Percentiles rank a stretch among this genome's conserved stretches.
These are phyloP conservation scores for Napeogenes sylphis DNA, from an alignment of 2,888 invertebrate genomes.

Conservation along the genomic window DNA sequence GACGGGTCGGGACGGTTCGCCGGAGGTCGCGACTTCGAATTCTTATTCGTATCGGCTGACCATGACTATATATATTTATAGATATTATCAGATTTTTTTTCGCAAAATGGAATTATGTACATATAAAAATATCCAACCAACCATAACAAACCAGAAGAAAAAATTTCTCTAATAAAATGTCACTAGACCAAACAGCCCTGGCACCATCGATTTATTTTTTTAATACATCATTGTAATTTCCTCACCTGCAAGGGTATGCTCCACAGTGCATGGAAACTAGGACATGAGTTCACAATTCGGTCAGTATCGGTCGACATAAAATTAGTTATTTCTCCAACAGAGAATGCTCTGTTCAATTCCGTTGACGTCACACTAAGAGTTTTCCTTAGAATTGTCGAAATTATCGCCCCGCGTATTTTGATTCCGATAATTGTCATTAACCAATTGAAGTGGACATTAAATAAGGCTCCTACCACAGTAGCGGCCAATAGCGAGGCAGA, in stretches of 20 bases:
- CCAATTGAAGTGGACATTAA: conserved; percentile 93
- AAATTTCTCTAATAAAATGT: no score
- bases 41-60: no score
- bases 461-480: conserved; percentile 81
- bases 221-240: no score
- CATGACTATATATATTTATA: no score
- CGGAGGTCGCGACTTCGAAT: no score
- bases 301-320: conserved; percentile 98
- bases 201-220: no score
- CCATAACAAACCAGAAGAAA: no score
- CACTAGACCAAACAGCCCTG: no score
- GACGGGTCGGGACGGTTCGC: no score
- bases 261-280: conserved; percentile 98
- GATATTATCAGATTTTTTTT: no score
- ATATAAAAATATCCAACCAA: no score
- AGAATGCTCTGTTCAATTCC: conserved; percentile 64
- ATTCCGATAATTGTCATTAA: conserved; percentile 88
- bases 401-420: conserved; percentile 90
- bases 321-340: conserved; percentile 93
- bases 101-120: no score
- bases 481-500: conserved; percentile 61
- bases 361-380: conserved; percentile 70
- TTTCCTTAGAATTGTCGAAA: conserved; percentile 83
- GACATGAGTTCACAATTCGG: conserved; percentile 95
- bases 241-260: conserved; percentile 93